Evolutionary conservation across 2,797 vertebrate genomes (phyloP).

Genomic region (Pteronotus mesoamericanus): DNA sequence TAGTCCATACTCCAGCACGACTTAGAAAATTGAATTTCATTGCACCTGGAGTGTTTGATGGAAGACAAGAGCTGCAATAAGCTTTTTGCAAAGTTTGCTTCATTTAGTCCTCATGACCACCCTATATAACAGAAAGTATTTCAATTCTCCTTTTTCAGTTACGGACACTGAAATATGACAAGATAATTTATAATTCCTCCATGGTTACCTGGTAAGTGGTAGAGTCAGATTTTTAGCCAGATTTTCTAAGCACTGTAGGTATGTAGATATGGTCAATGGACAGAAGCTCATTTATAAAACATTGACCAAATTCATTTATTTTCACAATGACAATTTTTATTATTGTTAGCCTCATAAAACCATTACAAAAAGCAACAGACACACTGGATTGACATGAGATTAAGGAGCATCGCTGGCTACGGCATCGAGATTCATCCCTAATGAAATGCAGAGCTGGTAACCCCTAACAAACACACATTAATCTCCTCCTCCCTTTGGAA

Average conservation of each 20-base stretch:
- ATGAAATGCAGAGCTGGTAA: not conserved
- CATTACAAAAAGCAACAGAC: not conserved
- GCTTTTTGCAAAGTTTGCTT: not conserved
- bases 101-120: not conserved
- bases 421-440: not conserved
- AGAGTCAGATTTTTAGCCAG: not conserved
- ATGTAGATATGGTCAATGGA: not conserved
- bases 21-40: not conserved
- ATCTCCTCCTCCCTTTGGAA: not conserved
- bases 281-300: not conserved
- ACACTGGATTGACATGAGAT: not conserved
- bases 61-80: not conserved
- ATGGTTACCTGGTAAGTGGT: not conserved
- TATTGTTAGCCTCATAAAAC: not conserved
- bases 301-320: conserved; percentile 17
- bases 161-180: not conserved
- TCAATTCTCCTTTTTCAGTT: not conserved
- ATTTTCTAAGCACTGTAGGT: not conserved
- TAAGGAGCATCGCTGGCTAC: not conserved
- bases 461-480: not conserved
- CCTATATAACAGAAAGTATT: not conserved
- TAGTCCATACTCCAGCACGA: not conserved
- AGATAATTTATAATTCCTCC: not conserved
- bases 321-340: not conserved
- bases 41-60: not conserved